Evolutionary conservation across 2,797 vertebrate species (phyloP).

Genomic region (Trachurus trachurus): DNA sequence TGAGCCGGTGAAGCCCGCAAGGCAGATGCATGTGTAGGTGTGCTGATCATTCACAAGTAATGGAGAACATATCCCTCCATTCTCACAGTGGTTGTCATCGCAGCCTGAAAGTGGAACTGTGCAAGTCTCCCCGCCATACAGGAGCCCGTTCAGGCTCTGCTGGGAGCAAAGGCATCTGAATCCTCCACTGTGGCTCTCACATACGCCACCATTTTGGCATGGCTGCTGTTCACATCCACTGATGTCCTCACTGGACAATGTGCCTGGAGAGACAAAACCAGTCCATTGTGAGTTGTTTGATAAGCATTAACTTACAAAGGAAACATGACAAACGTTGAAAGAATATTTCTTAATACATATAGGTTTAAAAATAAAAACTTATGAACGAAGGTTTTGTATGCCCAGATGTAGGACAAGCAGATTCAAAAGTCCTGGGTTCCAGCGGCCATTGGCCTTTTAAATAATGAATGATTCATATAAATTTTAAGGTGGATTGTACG

Average conservation of each 20-base stretch:
- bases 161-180: slow-evolving; percentile 90
- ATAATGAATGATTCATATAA: too few relatives aligned
- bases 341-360: too few relatives aligned
- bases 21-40: slow-evolving; percentile 87
- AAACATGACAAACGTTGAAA: background rate
- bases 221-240: slow-evolving; percentile 87
- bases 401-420: too few relatives aligned
- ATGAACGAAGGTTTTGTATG: background rate
- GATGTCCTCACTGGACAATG: slow-evolving; percentile 83
- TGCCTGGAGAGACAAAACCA: slow-evolving; percentile 76
- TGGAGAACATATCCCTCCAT: slow-evolving; percentile 89
- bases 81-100: slow-evolving; percentile 86
- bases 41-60: slow-evolving; percentile 83
- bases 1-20: slow-evolving; percentile 86
- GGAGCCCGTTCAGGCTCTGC: slow-evolving; percentile 78
- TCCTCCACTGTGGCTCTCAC: slow-evolving; percentile 85
- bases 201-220: slow-evolving; percentile 91
- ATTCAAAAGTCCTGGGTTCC: too few relatives aligned
- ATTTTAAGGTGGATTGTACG: too few relatives aligned
- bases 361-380: background rate
- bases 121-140: slow-evolving; percentile 91
- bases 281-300: background rate
- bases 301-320: background rate
- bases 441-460: too few relatives aligned
- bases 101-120: slow-evolving; percentile 89